Evolutionary conservation across 1,140 invertebrate species (phyloP).

Genomic region (Elysia chlorotica): DNA sequence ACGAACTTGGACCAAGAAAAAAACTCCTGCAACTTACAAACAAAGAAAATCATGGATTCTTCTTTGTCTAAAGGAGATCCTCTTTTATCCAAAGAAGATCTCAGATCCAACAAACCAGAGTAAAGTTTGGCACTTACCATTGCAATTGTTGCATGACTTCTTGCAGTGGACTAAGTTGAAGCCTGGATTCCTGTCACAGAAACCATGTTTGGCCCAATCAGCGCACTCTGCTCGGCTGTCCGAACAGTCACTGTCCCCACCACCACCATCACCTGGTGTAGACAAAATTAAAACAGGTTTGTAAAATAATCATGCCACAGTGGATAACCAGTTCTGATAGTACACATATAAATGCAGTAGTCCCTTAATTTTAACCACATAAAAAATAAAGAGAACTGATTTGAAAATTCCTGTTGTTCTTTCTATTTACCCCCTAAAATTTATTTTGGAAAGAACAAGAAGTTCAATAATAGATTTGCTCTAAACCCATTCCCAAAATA

Average conservation of each 20-base stretch:
- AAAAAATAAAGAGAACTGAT: no score
- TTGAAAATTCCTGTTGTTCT: no score
- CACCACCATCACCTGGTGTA: no score
- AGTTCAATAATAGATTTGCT: no score
- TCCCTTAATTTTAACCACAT: no score
- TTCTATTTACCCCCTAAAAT: no score
- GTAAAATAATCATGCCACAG: no score
- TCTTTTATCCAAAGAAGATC: background rate
- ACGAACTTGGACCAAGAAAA: background rate
- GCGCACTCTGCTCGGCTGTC: conserved; percentile 30
- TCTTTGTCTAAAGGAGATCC: background rate
- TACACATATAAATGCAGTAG: no score
- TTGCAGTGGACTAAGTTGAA: conserved; percentile 29
- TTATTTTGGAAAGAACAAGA: no score
- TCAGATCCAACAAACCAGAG: background rate
- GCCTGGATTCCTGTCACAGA: conserved; percentile 32
- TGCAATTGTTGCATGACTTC: conserved; percentile 35
- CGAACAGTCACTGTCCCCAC: conserved; percentile 24
- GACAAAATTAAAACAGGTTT: no score
- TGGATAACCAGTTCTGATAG: no score
- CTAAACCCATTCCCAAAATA: no score
- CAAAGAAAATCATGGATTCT: background rate
- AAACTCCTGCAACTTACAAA: background rate
- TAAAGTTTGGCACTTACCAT: conserved; percentile 18
- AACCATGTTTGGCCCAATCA: conserved; percentile 29